Conservation (phyloP, 2,797 vertebrate genomes). For the Hephaestus fuliginosus region DNA sequence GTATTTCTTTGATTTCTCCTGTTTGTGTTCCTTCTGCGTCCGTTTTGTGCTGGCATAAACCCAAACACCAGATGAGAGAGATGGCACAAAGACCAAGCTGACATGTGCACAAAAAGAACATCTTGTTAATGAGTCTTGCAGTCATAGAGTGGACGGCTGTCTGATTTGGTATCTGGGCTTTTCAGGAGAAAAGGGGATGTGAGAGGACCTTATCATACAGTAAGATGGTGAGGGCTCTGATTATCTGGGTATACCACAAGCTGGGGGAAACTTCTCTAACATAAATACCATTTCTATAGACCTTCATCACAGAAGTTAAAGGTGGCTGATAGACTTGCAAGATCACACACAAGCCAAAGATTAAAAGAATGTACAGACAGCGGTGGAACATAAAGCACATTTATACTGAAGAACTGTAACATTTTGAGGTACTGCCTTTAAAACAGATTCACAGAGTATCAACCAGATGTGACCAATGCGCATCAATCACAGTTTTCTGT, state of each 20-base stretch:
- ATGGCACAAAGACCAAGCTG: constrained; percentile 58
- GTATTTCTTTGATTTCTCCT: constrained; percentile 55
- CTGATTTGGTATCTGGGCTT: constrained; percentile 29
- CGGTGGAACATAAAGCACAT: constrained; percentile 3
- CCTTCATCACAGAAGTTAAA: not conserved
- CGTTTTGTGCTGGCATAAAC: constrained; percentile 60
- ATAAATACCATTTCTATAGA: constrained; percentile 7
- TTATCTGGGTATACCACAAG: constrained; percentile 24
- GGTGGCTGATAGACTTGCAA: not conserved
- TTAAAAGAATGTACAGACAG: not conserved
- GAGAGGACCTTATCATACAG: constrained; percentile 49
- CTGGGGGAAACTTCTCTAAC: constrained; percentile 3
- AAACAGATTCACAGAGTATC: not conserved
- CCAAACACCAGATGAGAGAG: constrained; percentile 76
- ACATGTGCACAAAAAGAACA: constrained; percentile 62
- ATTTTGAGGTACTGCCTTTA: not conserved
- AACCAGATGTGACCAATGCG: not conserved
- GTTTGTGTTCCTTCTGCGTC: constrained; percentile 60
- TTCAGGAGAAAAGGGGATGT: constrained; percentile 18
- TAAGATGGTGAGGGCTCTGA: constrained; percentile 31
- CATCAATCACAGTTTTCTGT: not conserved
- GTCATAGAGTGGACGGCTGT: constrained; percentile 18
- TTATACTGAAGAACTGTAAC: not conserved
- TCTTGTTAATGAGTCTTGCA: constrained; percentile 54
- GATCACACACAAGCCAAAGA: not conserved